Conservation (phyloP, 2,797 vertebrate species). For the Sebastes matsubarae region DNA sequence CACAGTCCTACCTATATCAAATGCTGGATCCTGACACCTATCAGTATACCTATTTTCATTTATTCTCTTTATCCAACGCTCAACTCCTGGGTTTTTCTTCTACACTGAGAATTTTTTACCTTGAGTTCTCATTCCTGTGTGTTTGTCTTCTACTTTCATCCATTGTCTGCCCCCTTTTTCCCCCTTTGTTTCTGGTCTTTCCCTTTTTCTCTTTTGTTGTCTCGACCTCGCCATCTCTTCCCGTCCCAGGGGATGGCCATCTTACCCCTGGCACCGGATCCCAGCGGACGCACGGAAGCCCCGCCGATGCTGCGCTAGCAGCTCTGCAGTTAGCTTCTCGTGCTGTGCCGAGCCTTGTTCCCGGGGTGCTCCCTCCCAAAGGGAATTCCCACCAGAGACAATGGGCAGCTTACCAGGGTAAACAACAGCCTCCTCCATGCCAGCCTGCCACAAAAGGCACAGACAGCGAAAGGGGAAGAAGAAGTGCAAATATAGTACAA, state of each 20-base stretch:
- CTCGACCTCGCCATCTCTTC: conserved; percentile 53
- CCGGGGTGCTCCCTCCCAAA: conserved; percentile 68
- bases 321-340: conserved; percentile 47
- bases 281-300: conserved; percentile 54
- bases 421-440: conserved; percentile 78
- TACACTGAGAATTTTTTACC: not conserved
- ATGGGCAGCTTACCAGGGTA: conserved; percentile 82
- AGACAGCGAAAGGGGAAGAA: conserved; percentile 53
- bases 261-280: conserved; percentile 70
- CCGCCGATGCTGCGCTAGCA: conserved; percentile 41
- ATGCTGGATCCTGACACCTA: not conserved
- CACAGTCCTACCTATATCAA: not conserved
- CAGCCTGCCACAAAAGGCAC: conserved; percentile 69
- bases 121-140: conserved; percentile 14
- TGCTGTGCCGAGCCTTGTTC: conserved; percentile 52
- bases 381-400: conserved; percentile 82
- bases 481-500: conserved; percentile 66
- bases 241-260: conserved; percentile 63
- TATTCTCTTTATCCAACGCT: not conserved
- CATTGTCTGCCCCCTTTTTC: conserved; percentile 5
- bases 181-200: conserved; percentile 17
- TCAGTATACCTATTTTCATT: not conserved
- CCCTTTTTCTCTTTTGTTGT: conserved; percentile 46
- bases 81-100: not conserved
- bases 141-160: conserved; percentile 33